Base-by-base conservation (phyloP, 2,888 invertebrate genomes). In the Rhamphomyia laevipes region DNA sequence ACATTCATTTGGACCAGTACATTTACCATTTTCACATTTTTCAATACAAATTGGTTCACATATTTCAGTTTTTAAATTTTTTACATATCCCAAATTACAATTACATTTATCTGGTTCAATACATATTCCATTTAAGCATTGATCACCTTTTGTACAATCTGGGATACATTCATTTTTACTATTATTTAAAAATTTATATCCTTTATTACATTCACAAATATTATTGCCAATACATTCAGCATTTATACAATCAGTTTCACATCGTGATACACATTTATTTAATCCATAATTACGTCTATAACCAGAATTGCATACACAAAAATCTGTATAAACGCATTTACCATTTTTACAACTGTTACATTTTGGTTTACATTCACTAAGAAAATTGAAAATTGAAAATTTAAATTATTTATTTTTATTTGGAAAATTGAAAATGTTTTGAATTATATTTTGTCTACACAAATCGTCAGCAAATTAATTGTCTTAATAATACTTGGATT, bases 31-130 rank as follows among this genome's bases (percentile, higher is more conserved):
- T 38, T 56, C 51, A 50, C 67, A 63, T 13, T 51, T 30, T 6
- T 60, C 60, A 38, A 60, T 58, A 50, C 68, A 67, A 46, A 67
- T 62, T 2, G 74, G 70, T 6, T 63, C 58, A 51, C 73, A 73
- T 31, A 53, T 56, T 6, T 27, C 7, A 13, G 13, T 35, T 5
- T 2, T n/a, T 13, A 2, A 5, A 35, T n/a, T n/a, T 35, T 35
- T 35, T 13, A 2, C 13, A 31, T 63, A 68, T 41, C 79, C 80
- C 3, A 66, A 57, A 15, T 71, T 64, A 58, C 83, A 83, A 11
- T 65, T 67, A 60, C 83, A 83, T 1, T 71, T 64, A 46, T 76
- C 73, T 1, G 77, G 76, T 3, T 69, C 73, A 4, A 74, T 70
- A 58, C 82, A 82, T 30, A 70, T 59, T 0, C 72, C 73, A 51